A percentile compares a stretch with the other conserved stretches of the same genome.
phyloP scores from a whole-genome alignment of 2,797 vertebrate species.

The Gymnothorax reevesii region DNA sequence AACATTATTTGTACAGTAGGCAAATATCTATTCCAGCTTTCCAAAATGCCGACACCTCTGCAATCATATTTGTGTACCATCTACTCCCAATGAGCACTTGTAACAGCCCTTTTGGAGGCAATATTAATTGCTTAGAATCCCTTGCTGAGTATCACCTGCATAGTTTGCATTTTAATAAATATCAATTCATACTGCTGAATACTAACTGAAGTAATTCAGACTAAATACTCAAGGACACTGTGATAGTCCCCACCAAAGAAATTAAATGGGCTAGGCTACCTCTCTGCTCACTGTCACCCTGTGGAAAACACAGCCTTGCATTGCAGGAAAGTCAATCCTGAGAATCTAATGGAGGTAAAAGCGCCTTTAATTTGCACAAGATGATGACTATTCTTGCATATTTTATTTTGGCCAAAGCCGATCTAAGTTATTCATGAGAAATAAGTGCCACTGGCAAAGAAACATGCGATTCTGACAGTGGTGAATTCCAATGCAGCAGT shows the following conservation, averaged over 20 bases:
- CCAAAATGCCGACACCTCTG: neutral
- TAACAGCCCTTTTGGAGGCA: neutral
- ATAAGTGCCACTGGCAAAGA: neutral
- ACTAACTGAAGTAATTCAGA: neutral
- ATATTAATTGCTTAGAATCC: neutral
- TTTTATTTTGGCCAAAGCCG: constrained; percentile 10
- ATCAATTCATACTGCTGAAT: constrained; percentile 6
- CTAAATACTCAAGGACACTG: neutral
- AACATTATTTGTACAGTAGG: neutral
- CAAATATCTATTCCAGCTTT: neutral
- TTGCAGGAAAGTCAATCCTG: neutral
- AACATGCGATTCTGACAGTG: neutral
- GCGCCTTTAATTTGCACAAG: constrained; percentile 16
- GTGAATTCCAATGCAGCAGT: neutral
- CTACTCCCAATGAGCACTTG: neutral
- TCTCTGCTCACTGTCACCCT: neutral
- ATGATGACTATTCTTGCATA: constrained; percentile 4
- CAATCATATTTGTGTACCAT: neutral
- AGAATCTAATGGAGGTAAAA: constrained; percentile 16
- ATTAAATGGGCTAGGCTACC: neutral
- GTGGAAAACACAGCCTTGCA: constrained; percentile 6
- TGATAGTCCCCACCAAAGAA: neutral
- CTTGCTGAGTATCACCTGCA: neutral
- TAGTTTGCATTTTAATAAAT: neutral
- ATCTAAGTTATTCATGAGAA: neutral